A percentile compares a stretch with the other conserved stretches of the same genome.
Evolutionary conservation across 2,888 invertebrate species (phyloP).

Genomic region (Invenusta paracnida): DNA sequence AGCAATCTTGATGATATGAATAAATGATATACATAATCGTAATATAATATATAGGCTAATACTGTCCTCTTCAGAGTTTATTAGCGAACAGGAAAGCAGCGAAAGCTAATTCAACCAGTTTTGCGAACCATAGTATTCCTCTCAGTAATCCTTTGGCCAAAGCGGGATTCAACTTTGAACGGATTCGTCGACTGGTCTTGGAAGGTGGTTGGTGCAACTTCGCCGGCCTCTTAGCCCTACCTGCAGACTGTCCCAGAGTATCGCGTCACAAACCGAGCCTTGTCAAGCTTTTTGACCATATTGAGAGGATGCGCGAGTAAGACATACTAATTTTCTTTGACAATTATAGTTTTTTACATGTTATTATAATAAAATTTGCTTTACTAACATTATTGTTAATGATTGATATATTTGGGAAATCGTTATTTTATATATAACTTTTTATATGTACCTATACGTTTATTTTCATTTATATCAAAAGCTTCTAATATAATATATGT

Average conservation of each 20-base stretch:
- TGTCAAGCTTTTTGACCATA: background rate
- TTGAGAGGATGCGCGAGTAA: background rate
- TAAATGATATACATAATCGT: background rate
- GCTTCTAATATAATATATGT: too few relatives aligned
- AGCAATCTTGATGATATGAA: too few relatives aligned
- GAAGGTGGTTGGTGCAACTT: background rate
- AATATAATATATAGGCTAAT: background rate
- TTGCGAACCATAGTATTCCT: background rate
- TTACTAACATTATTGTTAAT: too few relatives aligned
- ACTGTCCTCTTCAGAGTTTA: background rate
- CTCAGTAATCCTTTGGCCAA: background rate
- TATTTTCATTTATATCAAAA: too few relatives aligned
- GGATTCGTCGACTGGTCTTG: background rate
- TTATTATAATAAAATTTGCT: background rate
- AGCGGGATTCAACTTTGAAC: background rate
- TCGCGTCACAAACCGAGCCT: background rate
- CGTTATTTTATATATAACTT: too few relatives aligned
- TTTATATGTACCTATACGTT: too few relatives aligned
- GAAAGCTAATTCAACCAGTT: background rate
- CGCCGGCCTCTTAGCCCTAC: background rate
- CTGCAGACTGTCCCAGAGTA: background rate
- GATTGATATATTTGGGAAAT: too few relatives aligned
- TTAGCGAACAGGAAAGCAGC: background rate
- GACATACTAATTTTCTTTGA: too few relatives aligned
- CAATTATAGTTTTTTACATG: background rate